Evolutionary conservation across 2,113 vertebrate genomes (phyloP).

Genomic region (Uropsilus gracilis): DNA sequence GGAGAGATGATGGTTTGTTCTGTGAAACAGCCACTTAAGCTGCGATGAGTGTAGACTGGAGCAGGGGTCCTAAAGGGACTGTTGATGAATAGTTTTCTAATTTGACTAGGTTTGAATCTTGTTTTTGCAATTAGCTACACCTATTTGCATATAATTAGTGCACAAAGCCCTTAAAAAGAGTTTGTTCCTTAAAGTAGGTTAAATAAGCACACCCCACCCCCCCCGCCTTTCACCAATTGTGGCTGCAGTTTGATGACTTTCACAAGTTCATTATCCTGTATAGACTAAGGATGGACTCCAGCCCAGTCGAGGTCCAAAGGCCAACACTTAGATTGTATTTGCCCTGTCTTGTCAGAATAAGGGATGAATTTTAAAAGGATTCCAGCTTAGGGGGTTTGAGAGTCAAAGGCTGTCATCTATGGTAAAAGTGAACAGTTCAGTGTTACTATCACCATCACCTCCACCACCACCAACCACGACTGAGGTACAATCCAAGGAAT

Average conservation of each 20-base stretch:
- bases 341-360: neutral
- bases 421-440: neutral
- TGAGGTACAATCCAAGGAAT: neutral
- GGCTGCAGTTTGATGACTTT: neutral
- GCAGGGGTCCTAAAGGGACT: slow-evolving; percentile 41
- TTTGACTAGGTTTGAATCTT: slow-evolving; percentile 61
- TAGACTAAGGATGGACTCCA: neutral
- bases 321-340: neutral
- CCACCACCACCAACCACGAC: neutral
- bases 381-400: neutral
- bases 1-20: neutral
- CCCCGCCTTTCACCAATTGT: no score
- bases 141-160: slow-evolving; percentile 71
- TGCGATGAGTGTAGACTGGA: neutral
- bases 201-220: neutral
- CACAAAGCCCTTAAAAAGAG: slow-evolving; percentile 55
- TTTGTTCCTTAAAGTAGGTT: slow-evolving; percentile 64
- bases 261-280: neutral
- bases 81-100: slow-evolving; percentile 63
- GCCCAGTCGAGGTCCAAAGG: neutral
- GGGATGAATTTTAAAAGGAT: neutral
- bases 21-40: neutral
- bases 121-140: slow-evolving; percentile 63
- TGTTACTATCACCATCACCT: neutral
- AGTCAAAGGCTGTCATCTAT: neutral